Conservation (phyloP, 2,888 invertebrate species). For the Agonum fuliginosum region DNA sequence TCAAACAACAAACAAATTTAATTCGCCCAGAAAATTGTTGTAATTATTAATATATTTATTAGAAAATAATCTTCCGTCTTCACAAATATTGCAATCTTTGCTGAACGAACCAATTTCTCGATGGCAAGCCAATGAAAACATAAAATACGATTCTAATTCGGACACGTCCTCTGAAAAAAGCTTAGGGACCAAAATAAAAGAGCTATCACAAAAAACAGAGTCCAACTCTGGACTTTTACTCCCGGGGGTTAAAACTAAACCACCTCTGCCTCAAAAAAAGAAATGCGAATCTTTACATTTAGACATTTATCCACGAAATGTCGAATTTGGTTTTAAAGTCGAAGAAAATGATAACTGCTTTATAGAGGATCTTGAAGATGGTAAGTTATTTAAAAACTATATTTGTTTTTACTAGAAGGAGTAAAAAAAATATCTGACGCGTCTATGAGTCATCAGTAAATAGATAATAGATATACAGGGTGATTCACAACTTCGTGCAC, state of each 20-base stretch:
- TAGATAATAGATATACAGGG: no score
- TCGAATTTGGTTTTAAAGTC: slow-evolving; percentile 57
- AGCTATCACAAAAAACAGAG: slow-evolving; percentile 27
- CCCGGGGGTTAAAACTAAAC: slow-evolving; percentile 70
- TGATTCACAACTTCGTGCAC: no score
- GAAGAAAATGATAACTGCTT: slow-evolving; percentile 22
- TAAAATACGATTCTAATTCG: no score
- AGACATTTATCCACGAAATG: slow-evolving; percentile 61
- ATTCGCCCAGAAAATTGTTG: no score
- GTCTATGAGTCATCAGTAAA: no score
- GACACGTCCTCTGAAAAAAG: slow-evolving; percentile 60
- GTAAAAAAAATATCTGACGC: no score
- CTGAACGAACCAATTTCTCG: slow-evolving; percentile 67
- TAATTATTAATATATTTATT: no score
- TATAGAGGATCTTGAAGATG: slow-evolving; percentile 49
- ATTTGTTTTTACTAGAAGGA: no score
- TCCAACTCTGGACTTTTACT: slow-evolving; percentile 63
- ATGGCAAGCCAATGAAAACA: slow-evolving; percentile 47
- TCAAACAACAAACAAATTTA: no score
- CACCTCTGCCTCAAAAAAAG: slow-evolving; percentile 69
- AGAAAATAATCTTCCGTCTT: slow-evolving; percentile 66
- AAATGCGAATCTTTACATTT: slow-evolving; percentile 27
- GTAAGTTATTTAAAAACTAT: no score
- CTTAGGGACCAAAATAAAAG: slow-evolving; percentile 59
- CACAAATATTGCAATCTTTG: slow-evolving; percentile 67